These are phyloP conservation scores for Brachystomella parvula DNA, from an alignment of 1,140 invertebrate species.

Conservation along the genomic window DNA sequence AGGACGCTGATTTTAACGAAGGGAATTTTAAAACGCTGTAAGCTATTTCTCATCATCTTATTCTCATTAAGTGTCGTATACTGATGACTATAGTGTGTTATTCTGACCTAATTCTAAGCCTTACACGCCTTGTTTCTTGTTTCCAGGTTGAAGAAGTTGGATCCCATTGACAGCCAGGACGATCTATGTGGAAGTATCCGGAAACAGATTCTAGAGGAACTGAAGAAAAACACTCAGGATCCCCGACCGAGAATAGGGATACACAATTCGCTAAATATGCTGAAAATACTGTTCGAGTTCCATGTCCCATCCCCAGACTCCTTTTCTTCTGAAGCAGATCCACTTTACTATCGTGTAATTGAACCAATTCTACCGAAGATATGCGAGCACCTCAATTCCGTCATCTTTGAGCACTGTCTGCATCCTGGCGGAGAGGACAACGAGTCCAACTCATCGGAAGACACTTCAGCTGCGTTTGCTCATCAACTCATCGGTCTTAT, in stretches of 20 bases:
- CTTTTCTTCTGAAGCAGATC: not conserved
- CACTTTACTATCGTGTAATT: not conserved
- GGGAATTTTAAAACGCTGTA: not conserved
- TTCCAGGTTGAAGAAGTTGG: not conserved
- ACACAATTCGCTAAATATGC: not conserved
- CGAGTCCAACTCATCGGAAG: too few species aligned
- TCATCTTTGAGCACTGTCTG: not conserved
- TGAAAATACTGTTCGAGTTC: not conserved
- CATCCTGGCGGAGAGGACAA: not conserved
- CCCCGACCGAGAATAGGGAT: not conserved
- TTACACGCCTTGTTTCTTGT: not conserved
- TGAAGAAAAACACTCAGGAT: not conserved
- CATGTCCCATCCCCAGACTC: not conserved
- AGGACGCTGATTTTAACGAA: too few species aligned
- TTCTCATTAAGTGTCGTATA: not conserved
- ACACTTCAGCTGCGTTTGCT: not conserved
- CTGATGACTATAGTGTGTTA: too few species aligned
- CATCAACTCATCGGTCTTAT: slow-evolving; percentile 15
- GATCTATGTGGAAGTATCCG: not conserved
- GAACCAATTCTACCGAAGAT: not conserved
- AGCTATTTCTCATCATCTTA: not conserved
- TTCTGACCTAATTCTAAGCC: too few species aligned
- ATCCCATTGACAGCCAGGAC: not conserved
- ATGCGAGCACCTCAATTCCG: not conserved
- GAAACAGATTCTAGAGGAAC: not conserved